Evolutionary conservation across 2,888 invertebrate genomes (phyloP), one percentile per base, ranked within the genome.

Genomic region (Camponotus fellah): DNA sequence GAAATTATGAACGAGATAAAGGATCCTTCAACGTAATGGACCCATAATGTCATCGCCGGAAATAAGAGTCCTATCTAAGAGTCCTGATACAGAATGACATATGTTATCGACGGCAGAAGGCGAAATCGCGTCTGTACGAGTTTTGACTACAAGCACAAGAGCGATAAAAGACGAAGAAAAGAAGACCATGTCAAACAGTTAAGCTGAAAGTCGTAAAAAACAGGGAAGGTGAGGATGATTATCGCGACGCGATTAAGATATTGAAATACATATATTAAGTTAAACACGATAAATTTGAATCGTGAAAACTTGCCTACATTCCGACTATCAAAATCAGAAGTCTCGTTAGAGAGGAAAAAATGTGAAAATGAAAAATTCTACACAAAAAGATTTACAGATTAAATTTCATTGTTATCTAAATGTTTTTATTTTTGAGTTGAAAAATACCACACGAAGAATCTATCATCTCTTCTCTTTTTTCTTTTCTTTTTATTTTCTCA

Each of bases 1-100:
- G 58, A 49, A 82, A 82, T 69, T 68, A 40, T 17, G 43, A 79
- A 60, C 72, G 74, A 84, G 87, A 85, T 84, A 56, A 81, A 80
- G 14, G 9, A 10, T 37, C 32, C 49, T 58, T 74, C 40, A 46
- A 32, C n/a, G 21, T 60, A 79, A 71, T 71, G 79, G 40, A 53
- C 37, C 9, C 17, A 10, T 34, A 77, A 86, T 65, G 75, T 56
- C 37, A 17, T 40, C 40, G 21, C 9, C 32, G 56, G 26, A 82
- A 81, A 75, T 69, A 77, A 32, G 74, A 56, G 6, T 62, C 37
- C 37, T 80, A 79, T 64, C 77, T 49, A 21, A n/a, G n/a, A n/a
- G 37, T 43, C 17, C n/a, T 40, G 64, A 58, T 65, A 53, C 65
- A 34, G 21, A 58, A 34, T 75, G 65, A 66, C 74, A 62, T 10